Evolutionary conservation across 2,797 vertebrate species (phyloP).

Genomic region (Artibeus jamaicensis): DNA sequence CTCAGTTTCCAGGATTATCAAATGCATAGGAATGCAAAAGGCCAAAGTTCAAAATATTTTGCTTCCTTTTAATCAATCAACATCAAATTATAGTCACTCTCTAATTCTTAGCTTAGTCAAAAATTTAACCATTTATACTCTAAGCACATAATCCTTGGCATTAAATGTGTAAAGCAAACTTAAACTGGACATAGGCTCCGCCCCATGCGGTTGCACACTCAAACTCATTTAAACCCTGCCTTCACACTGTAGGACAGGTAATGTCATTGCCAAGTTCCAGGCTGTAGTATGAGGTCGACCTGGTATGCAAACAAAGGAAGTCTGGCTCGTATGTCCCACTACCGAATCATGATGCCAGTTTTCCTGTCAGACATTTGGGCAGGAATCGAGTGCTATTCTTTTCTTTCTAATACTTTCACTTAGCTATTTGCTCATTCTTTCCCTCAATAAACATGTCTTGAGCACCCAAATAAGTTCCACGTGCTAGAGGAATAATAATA

Average conservation of each 20-base stretch:
- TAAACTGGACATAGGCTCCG: background rate
- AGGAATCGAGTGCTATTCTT: background rate
- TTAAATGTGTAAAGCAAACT: slow-evolving; percentile 40
- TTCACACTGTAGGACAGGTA: background rate
- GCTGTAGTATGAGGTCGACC: rapidly evolving
- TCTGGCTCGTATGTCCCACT: background rate
- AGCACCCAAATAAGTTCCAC: background rate
- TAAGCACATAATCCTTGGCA: background rate
- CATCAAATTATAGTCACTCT: background rate
- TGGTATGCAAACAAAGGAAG: background rate
- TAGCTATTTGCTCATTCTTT: background rate
- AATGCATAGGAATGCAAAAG: background rate
- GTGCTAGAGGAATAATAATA: background rate
- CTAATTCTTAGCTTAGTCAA: background rate
- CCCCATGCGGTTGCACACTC: background rate
- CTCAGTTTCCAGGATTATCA: background rate
- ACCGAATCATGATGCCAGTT: background rate
- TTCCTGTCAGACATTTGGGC: background rate
- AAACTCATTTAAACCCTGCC: background rate
- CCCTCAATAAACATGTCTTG: background rate
- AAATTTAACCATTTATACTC: background rate
- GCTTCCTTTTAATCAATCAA: background rate
- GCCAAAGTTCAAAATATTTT: background rate
- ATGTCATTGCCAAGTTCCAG: background rate
- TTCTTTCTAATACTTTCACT: background rate